These are phyloP conservation scores for Dasyurus viverrinus DNA, from an alignment of 2,113 vertebrate species.

Conservation along the genomic window DNA sequence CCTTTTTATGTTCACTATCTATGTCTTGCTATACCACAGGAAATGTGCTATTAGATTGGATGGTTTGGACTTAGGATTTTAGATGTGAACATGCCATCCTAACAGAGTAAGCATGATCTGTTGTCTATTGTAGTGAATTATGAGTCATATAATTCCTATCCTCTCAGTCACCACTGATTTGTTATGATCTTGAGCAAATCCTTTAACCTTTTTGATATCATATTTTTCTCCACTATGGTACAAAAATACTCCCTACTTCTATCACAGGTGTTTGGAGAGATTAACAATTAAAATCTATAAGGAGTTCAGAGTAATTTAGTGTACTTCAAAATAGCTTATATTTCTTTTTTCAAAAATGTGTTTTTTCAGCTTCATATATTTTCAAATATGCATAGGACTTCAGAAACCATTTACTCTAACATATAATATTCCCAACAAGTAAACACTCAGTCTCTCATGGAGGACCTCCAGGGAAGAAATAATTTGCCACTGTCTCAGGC, in stretches of 20 bases:
- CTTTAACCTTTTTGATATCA: conserved; percentile 56
- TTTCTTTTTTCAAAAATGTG: background rate
- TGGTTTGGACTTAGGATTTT: background rate
- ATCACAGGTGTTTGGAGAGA: conserved; percentile 26
- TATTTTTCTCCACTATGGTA: conserved; percentile 43
- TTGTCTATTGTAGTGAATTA: conserved; percentile 34
- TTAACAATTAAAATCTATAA: conserved; percentile 18
- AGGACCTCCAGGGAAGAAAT: background rate
- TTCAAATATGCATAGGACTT: background rate
- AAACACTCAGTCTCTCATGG: background rate
- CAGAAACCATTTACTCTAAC: background rate
- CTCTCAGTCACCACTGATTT: conserved; percentile 64
- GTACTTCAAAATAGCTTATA: background rate
- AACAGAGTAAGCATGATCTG: conserved; percentile 54
- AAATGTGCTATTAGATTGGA: conserved; percentile 7
- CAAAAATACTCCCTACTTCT: conserved; percentile 7
- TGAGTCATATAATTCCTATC: conserved; percentile 63
- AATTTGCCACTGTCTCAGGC: background rate
- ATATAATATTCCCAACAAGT: background rate
- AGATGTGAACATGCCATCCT: conserved; percentile 43
- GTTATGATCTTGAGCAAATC: conserved; percentile 65
- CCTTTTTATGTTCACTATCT: conserved; percentile 50
- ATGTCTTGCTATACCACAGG: background rate
- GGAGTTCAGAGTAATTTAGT: conserved; percentile 40
- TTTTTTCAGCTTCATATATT: background rate